Base-by-base conservation (phyloP, 2,113 vertebrate species). In the Leptodactylus fuscus region DNA sequence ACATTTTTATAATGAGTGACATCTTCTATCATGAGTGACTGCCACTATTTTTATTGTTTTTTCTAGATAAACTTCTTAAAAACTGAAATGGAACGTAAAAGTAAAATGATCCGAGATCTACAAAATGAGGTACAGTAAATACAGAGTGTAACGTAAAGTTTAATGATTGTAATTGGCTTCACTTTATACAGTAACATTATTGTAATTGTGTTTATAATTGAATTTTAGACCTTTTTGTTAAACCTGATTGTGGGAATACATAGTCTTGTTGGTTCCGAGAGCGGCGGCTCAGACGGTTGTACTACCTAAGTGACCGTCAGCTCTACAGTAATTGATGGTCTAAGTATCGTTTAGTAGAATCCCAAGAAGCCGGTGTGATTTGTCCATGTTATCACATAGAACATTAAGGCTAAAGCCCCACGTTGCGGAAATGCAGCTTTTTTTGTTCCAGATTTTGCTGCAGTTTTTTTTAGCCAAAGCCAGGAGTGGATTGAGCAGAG, bases 81-180 rank as follows among this genome's bases (percentile, higher is more conserved):
- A 94, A 96, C 96, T 85, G 97, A 99, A 93, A 95, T 99, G 96
- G 98, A 99, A 90, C 97, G 97, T 89, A 99, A 99, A 88, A 98
- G 90, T 88, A 98, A 96, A 94, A 98, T 99, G 91, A 98, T 99
- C 87, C 96, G 97, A 89, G 98, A 99, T 90, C 94, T 99, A 48
- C 98, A 99, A 87, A 98, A 98, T 8, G 97, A 99, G 97, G 97
- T 99, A 94, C 27, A 92, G 90, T 20, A 75, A 55, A 55, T 48
- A 74, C 69, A 15, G 0, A 2, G 2, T 24, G 27, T 44, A 15
- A 10, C 36, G 16, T 27, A 16, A 24, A 44, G 5, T 11, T 44
- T 41, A 22, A 48, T 46, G 16, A 16, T 5, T 74, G 41, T 46
- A 5, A 67, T 67, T 5, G 18, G 8, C 16, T 67, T n/a, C n/a